These are phyloP conservation scores for Corapipo altera DNA, from an alignment of 2,113 vertebrate genomes.

Conservation along the genomic window DNA sequence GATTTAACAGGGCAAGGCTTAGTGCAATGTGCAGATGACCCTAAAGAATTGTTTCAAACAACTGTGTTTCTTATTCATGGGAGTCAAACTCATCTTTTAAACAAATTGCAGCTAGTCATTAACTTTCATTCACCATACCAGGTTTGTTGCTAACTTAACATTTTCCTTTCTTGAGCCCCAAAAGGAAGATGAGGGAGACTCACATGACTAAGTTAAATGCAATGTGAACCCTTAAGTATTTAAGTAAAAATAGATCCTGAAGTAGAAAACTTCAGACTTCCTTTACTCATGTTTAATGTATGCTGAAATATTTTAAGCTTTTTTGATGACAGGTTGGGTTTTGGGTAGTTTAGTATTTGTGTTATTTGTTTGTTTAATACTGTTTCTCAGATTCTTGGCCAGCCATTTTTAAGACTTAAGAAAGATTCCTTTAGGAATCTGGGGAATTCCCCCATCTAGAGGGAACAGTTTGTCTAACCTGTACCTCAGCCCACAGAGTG, in stretches of 20 bases:
- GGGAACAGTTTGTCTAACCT: background rate
- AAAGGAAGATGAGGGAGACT: background rate
- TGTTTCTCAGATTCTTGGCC: background rate
- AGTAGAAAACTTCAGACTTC: background rate
- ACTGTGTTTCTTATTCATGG: background rate
- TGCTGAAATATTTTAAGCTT: background rate
- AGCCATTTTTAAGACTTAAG: background rate
- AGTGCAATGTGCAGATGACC: background rate
- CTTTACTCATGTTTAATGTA: background rate
- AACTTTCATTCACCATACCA: background rate
- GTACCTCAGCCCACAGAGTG: background rate
- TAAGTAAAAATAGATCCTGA: background rate
- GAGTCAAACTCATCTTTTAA: background rate
- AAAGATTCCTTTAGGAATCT: background rate
- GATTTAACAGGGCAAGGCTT: background rate
- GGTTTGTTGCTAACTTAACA: background rate
- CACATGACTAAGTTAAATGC: background rate
- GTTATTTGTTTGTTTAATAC: background rate
- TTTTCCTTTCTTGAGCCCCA: background rate
- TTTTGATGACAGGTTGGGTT: background rate
- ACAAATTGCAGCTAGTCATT: background rate
- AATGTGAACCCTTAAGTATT: background rate
- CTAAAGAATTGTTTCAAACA: background rate
- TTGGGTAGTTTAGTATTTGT: background rate
- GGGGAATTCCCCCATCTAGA: background rate